phyloP scores from a whole-genome alignment of 2,888 invertebrate species.

The Acleris holmiana region DNA sequence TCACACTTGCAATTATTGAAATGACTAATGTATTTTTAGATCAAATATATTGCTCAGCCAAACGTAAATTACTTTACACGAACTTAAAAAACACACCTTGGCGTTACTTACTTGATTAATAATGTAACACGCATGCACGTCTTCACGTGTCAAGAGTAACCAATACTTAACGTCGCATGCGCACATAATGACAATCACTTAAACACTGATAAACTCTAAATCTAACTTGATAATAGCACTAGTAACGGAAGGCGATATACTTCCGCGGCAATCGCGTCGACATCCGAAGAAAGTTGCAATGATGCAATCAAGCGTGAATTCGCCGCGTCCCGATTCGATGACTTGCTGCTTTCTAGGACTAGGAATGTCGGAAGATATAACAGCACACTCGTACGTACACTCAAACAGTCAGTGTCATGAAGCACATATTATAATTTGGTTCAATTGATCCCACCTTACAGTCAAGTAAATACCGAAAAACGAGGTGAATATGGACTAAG shows the following conservation, averaged over 20 bases:
- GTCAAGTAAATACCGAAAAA: too few species aligned
- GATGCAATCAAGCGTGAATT: constrained; percentile 28
- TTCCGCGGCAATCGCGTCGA: constrained; percentile 17
- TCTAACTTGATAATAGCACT: constrained; percentile 9
- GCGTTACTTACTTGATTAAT: neutral
- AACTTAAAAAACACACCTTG: too few species aligned
- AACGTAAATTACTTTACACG: too few species aligned
- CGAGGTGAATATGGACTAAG: too few species aligned
- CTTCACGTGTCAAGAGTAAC: constrained; percentile 7
- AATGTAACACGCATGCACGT: neutral
- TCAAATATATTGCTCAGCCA: too few species aligned
- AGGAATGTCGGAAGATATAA: neutral
- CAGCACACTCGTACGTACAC: too few species aligned
- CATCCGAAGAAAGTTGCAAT: constrained; percentile 14
- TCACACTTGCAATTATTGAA: too few species aligned
- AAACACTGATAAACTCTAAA: neutral
- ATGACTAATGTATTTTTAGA: too few species aligned
- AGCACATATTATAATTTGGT: too few species aligned
- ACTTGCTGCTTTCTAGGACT: constrained; percentile 21
- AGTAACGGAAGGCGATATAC: constrained; percentile 1
- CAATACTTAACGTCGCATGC: neutral
- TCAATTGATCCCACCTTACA: too few species aligned
- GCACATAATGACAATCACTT: too few species aligned
- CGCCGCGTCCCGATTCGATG: constrained; percentile 28
- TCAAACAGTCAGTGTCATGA: too few species aligned